phyloP scores from a whole-genome alignment of 2,797 vertebrate species.

The Benthosema pterotum region DNA sequence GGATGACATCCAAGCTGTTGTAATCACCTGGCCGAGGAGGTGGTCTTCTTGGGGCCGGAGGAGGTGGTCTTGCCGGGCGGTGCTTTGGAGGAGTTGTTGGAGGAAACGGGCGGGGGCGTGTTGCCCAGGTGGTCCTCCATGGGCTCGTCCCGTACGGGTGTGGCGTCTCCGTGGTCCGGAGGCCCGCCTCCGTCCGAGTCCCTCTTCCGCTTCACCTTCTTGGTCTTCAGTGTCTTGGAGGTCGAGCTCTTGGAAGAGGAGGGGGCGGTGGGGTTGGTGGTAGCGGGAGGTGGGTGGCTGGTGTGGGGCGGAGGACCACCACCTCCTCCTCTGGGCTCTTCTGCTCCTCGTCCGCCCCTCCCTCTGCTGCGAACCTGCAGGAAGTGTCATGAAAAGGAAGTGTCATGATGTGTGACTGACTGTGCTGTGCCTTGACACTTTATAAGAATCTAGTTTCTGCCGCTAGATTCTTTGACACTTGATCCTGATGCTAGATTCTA shows the following conservation, averaged over 20 bases:
- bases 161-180: conserved; percentile 92
- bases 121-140: conserved; percentile 82
- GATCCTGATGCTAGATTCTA: too few relatives aligned
- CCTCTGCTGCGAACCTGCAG: too few relatives aligned
- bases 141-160: conserved; percentile 95
- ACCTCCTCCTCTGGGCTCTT: conserved; percentile 60
- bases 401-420: too few relatives aligned
- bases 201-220: conserved; percentile 91
- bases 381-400: too few relatives aligned
- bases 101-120: conserved; percentile 37
- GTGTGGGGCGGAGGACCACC: too few relatives aligned
- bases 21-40: too few relatives aligned
- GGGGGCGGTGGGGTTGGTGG: conserved; percentile 32
- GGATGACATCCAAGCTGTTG: too few relatives aligned
- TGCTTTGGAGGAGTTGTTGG: conserved; percentile 62
- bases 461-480: too few relatives aligned
- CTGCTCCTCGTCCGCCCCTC: conserved; percentile 84
- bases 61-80: background rate
- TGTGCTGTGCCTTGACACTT: too few relatives aligned
- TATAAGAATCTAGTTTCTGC: too few relatives aligned
- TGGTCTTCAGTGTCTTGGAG: conserved; percentile 86
- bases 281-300: conserved; percentile 37
- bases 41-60: conserved; percentile 66
- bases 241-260: conserved; percentile 57
- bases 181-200: conserved; percentile 84